Percentiles rank a stretch among this genome's conserved stretches.
These are phyloP conservation scores for Oryzaephilus surinamensis DNA, from an alignment of 1,140 invertebrate genomes.

Conservation along the genomic window DNA sequence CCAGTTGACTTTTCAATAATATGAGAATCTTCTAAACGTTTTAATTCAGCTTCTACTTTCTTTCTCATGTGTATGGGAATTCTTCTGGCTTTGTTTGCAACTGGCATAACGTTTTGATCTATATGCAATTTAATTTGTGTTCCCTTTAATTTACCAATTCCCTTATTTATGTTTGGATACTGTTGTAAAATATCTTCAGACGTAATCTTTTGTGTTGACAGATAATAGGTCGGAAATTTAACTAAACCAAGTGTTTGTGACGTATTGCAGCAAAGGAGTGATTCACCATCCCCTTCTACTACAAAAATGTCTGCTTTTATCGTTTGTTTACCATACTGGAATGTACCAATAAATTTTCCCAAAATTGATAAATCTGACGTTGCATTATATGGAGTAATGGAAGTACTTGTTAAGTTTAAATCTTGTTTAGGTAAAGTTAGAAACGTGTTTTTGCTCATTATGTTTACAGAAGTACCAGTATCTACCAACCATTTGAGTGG, in stretches of 20 bases:
- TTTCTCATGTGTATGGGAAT: slow-evolving; percentile 4
- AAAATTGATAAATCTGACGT: background rate
- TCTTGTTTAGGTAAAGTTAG: background rate
- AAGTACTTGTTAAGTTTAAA: background rate
- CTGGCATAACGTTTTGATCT: background rate
- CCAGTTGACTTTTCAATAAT: slow-evolving; percentile 20
- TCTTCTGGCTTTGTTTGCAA: slow-evolving; percentile 4
- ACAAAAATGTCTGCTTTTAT: too few relatives aligned
- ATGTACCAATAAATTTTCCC: background rate
- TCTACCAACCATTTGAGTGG: too few relatives aligned
- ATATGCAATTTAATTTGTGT: slow-evolving; percentile 1
- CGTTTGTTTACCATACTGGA: too few relatives aligned
- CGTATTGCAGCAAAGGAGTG: too few relatives aligned
- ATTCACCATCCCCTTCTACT: too few relatives aligned
- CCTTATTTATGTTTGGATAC: background rate
- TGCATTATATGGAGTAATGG: background rate
- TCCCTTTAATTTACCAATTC: slow-evolving; percentile 1
- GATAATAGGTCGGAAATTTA: too few relatives aligned
- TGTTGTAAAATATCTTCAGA: background rate
- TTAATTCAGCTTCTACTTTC: slow-evolving; percentile 7
- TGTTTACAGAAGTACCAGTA: background rate
- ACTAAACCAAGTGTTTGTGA: too few relatives aligned
- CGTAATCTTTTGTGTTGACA: too few relatives aligned
- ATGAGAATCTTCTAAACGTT: slow-evolving; percentile 7
- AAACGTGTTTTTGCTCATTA: background rate